Base-by-base conservation (phyloP, 1,140 invertebrate species). In the Aporrectodea caliginosa region DNA sequence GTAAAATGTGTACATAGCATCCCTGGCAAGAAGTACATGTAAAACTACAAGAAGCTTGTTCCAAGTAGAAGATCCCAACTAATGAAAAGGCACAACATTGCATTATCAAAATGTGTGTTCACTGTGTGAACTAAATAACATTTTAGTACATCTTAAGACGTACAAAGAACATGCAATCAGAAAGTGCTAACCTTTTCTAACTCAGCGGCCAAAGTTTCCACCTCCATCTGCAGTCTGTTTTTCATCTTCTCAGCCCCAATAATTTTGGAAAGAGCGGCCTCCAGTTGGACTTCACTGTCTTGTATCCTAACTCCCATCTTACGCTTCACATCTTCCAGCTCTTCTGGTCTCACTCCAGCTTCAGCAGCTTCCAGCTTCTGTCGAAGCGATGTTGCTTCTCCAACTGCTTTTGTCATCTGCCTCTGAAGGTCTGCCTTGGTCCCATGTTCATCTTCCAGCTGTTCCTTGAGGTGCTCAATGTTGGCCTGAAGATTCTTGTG, bases 161-260 rank as follows among this genome's bases (percentile, higher is more conserved):
- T 58, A 58, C 6, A 22, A 58, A 58, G 43, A 58, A 58, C 6
- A 58, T 58, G 6, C 43, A 58, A 6, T 58, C 22, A 58, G 6
- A 58, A 22, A 0, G 29, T n/a, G 43, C 16, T 29, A 2, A 76
- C 75, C 75, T 76, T 76, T 58, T 99, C 97, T 85, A 98, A 96
- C 90, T 99, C 98, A 84, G 98, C 92, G 90, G 96, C 94, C 84
- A 99, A 91, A 88, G 99, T 98, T 89, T 99, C 98, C 84, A 99
- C 93, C 90, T 99, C 97, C 82, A 95, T 97, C 83, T 95, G 92
- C 82, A 99, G 91, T 83, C 97, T 92, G 89, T 96, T 93, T 90
- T 98, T 98, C 88, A 95, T 95, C 92, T 99, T 99, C 88, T 99
- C 98, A 79, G 98, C 91, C 79, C 35, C 43, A 12, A 76, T n/a